Evolutionary conservation across 2,888 invertebrate genomes (phyloP).

Genomic region (Criorhina ranunculi): DNA sequence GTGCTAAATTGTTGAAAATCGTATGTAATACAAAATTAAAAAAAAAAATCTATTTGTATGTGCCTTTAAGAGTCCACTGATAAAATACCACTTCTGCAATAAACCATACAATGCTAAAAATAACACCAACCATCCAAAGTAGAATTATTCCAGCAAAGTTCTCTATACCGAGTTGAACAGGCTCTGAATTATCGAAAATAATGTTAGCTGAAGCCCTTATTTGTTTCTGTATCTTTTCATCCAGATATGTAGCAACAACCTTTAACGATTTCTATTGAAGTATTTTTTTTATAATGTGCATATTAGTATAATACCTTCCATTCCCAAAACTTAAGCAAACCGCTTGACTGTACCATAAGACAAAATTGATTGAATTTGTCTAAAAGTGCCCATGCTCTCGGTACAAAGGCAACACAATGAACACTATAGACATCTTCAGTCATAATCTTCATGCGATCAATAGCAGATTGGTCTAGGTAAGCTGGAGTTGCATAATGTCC

Average conservation of each 20-base stretch:
- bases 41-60: too few relatives aligned
- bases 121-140: constrained; percentile 81
- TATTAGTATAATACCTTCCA: constrained; percentile 81
- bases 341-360: constrained; percentile 87
- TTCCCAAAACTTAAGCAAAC: constrained; percentile 88
- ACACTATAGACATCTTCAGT: constrained; percentile 89
- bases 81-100: constrained; percentile 71
- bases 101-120: constrained; percentile 78
- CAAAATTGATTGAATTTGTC: constrained; percentile 86
- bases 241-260: constrained; percentile 79
- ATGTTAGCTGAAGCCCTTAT: constrained; percentile 79
- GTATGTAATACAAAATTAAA: too few relatives aligned
- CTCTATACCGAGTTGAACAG: constrained; percentile 79
- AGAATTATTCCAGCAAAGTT: constrained; percentile 82
- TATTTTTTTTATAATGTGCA: too few relatives aligned
- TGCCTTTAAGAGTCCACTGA: too few relatives aligned
- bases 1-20: too few relatives aligned
- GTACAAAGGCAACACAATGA: constrained; percentile 87
- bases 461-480: constrained; percentile 87
- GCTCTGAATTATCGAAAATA: constrained; percentile 78
- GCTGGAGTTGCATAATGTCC: constrained; percentile 89
- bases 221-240: constrained; percentile 80
- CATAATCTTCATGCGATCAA: constrained; percentile 87
- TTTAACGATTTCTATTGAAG: not conserved
- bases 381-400: constrained; percentile 87